Evolutionary conservation across 2,113 vertebrate species (phyloP).

Genomic region (Vicugna pacos): DNA sequence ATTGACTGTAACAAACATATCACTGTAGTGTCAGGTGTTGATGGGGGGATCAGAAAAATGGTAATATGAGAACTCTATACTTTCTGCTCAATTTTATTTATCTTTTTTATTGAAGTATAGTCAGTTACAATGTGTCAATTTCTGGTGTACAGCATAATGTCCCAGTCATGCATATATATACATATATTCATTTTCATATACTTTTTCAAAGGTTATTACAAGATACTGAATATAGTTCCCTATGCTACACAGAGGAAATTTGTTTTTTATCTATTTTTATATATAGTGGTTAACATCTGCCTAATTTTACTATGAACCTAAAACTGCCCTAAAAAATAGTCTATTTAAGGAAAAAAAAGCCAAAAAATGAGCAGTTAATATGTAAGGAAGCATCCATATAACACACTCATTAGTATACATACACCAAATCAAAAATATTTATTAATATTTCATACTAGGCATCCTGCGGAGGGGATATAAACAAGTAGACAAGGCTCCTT

Average conservation of each 20-base stretch:
- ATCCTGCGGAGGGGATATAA: neutral
- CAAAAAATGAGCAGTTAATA: neutral
- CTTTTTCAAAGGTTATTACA: too few species aligned
- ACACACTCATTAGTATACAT: neutral
- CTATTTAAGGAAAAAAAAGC: neutral
- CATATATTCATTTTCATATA: too few species aligned
- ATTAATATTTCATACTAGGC: neutral
- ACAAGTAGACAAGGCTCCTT: neutral
- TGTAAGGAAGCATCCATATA: constrained; percentile 6
- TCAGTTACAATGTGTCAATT: too few species aligned
- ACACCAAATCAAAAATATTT: constrained; percentile 21
- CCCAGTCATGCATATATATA: too few species aligned
- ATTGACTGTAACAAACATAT: neutral
- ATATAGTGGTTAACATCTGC: neutral
- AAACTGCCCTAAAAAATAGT: constrained; percentile 25
- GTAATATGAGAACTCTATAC: neutral
- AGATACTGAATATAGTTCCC: too few species aligned
- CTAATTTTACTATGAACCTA: neutral
- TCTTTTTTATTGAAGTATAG: too few species aligned
- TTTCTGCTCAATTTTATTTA: neutral
- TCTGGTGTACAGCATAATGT: too few species aligned
- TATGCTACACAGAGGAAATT: too few species aligned
- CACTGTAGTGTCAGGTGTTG: neutral
- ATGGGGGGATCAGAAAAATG: neutral
- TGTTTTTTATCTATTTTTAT: too few species aligned